These are phyloP conservation scores for Cotesia typhae DNA, from an alignment of 1,140 invertebrate species.

Conservation along the genomic window DNA sequence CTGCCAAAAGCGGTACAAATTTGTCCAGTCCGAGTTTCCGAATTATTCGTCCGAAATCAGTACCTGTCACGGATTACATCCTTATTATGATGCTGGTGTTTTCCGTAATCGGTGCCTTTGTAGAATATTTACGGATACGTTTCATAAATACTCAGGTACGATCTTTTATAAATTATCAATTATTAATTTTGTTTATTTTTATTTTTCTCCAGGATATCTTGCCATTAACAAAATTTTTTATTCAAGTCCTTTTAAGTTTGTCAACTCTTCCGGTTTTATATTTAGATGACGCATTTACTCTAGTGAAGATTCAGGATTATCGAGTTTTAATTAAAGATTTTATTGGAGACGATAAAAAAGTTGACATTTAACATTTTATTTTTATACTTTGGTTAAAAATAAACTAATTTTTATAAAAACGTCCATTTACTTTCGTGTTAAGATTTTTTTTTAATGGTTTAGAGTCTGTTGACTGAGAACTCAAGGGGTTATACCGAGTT, in stretches of 20 bases:
- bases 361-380: neutral
- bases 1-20: neutral
- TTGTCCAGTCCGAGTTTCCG: conserved; percentile 35
- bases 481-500: too few species aligned
- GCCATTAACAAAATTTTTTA: neutral
- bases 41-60: conserved; percentile 46
- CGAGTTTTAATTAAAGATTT: neutral
- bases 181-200: conserved; percentile 8
- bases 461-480: too few species aligned
- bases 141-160: conserved; percentile 54
- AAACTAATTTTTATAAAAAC: too few species aligned
- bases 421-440: too few species aligned
- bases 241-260: too few species aligned
- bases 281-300: too few species aligned
- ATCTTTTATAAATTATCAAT: conserved; percentile 10
- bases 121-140: conserved; percentile 54
- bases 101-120: conserved; percentile 53
- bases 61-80: conserved; percentile 53
- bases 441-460: too few species aligned
- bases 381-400: neutral
- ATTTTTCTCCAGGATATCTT: neutral
- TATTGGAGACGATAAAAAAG: neutral
- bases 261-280: neutral
- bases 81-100: conserved; percentile 53
- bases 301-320: too few species aligned